Evolutionary conservation across 2,888 invertebrate genomes (phyloP).

Genomic region (Beris morrisii): DNA sequence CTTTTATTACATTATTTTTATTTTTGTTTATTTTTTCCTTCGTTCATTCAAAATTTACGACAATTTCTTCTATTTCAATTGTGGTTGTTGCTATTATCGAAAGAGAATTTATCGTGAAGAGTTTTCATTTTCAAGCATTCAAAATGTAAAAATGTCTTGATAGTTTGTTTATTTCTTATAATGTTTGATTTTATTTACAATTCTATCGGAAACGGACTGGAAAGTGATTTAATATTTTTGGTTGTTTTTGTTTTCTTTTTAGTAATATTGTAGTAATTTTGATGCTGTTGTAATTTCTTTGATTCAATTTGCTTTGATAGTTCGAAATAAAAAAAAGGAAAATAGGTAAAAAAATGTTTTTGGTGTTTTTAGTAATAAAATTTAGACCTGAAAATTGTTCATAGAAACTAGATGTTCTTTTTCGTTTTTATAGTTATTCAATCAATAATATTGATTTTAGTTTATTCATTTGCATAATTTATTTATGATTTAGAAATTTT

Average conservation of each 20-base stretch:
- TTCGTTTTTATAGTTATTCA: slow-evolving; percentile 33
- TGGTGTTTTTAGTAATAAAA: too few relatives aligned
- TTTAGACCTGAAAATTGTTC: too few relatives aligned
- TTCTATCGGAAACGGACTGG: too few relatives aligned
- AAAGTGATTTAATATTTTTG: neutral
- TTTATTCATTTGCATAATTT: neutral
- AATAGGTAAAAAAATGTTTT: too few relatives aligned
- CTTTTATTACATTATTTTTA: slow-evolving; percentile 2
- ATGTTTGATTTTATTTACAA: too few relatives aligned
- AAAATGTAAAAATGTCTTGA: too few relatives aligned
- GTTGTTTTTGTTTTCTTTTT: neutral
- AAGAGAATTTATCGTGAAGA: neutral
- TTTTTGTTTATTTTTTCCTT: neutral
- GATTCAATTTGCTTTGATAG: slow-evolving; percentile 36
- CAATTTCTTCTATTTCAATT: neutral
- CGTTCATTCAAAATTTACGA: neutral
- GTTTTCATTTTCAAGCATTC: too few relatives aligned
- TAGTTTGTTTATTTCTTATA: too few relatives aligned
- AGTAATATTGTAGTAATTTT: neutral
- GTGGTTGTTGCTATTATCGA: neutral
- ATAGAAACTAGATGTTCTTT: slow-evolving; percentile 30
- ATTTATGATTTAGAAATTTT: too few relatives aligned
- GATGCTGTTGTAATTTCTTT: slow-evolving; percentile 24
- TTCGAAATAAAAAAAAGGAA: too few relatives aligned
- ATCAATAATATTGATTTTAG: slow-evolving; percentile 24